A percentile compares a stretch with the other conserved stretches of the same genome.
Conservation (phyloP, 2,888 invertebrate genomes). For the Xestia ashworthii region DNA sequence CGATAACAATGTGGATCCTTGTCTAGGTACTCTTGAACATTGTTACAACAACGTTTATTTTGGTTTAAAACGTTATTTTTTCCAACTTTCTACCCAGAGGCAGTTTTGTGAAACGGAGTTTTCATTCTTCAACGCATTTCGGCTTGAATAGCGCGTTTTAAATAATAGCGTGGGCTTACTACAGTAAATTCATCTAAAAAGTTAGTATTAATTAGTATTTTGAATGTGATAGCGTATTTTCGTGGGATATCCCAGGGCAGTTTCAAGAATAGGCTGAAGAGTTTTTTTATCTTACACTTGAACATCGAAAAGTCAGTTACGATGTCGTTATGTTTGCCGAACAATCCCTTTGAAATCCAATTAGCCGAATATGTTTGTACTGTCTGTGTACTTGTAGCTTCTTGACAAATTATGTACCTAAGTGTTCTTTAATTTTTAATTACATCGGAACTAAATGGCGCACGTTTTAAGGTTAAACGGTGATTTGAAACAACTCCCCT, state of each 20-base stretch:
- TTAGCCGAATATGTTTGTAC: conserved; percentile 60
- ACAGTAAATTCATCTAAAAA: conserved; percentile 26
- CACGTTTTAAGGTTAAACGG: conserved; percentile 13
- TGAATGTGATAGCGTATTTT: conserved; percentile 62
- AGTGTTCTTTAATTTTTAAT: conserved; percentile 51
- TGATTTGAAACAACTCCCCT: conserved; percentile 29
- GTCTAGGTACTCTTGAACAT: background rate
- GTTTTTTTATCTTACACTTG: conserved; percentile 65
- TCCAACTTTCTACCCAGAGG: background rate
- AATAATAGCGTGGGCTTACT: background rate
- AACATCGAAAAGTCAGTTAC: conserved; percentile 67
- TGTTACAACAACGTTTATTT: conserved; percentile 5
- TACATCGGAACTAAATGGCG: conserved; percentile 17
- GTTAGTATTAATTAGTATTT: conserved; percentile 26
- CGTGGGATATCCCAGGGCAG: conserved; percentile 59
- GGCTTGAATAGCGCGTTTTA: background rate
- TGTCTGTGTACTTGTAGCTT: conserved; percentile 38
- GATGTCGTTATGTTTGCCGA: conserved; percentile 63
- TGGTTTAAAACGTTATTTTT: background rate
- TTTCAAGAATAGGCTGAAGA: conserved; percentile 62
- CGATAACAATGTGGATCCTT: background rate
- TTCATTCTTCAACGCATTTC: background rate
- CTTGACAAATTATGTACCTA: conserved; percentile 30
- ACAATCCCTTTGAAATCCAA: conserved; percentile 70
- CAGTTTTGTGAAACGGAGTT: conserved; percentile 3